These are phyloP conservation scores for Petaurus breviceps DNA, from an alignment of 2,113 vertebrate genomes.

Conservation along the genomic window DNA sequence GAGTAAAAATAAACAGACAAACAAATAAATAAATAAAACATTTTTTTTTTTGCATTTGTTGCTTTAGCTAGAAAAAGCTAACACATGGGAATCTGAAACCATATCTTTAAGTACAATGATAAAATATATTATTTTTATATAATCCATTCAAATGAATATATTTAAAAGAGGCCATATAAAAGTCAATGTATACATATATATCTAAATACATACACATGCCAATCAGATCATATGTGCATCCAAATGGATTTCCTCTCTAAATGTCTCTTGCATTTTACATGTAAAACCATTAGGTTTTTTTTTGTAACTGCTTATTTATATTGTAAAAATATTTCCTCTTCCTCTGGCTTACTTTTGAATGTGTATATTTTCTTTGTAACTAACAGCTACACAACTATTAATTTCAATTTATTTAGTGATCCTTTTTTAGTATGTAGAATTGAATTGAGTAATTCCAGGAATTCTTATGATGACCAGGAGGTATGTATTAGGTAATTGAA, in stretches of 20 bases:
- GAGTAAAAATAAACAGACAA: background rate
- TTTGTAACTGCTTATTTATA: background rate
- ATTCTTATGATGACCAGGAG: background rate
- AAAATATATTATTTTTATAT: constrained; percentile 24
- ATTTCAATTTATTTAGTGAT: constrained; percentile 10
- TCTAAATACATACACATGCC: background rate
- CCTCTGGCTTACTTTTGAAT: background rate
- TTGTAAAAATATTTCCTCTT: background rate
- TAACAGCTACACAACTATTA: background rate
- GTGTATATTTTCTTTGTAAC: background rate
- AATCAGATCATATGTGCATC: background rate
- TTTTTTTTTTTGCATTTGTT: background rate
- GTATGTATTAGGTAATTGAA: background rate
- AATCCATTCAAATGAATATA: background rate
- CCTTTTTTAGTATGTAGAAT: background rate
- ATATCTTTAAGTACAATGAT: background rate
- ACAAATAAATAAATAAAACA: constrained; percentile 17
- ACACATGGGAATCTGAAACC: background rate
- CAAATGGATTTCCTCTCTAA: constrained; percentile 10
- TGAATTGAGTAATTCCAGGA: background rate
- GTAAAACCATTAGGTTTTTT: constrained; percentile 12
- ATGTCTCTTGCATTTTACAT: background rate
- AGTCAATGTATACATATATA: background rate
- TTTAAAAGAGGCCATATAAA: background rate
- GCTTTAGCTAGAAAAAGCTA: background rate